Evolutionary conservation across 2,113 vertebrate species (phyloP).

Genomic region (Cynopterus brachyotis): DNA sequence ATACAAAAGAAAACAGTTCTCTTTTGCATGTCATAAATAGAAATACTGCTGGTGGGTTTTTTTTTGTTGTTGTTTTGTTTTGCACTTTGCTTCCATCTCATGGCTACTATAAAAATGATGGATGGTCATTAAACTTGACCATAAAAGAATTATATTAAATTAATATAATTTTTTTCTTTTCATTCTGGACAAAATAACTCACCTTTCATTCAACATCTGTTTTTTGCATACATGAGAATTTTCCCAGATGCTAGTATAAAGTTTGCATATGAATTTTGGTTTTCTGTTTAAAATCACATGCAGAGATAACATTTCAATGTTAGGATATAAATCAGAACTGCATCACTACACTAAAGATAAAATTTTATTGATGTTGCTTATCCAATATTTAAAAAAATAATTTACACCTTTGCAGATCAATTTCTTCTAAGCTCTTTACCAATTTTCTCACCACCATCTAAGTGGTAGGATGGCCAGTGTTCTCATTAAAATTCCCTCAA

Average conservation of each 20-base stretch:
- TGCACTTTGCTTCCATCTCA: neutral
- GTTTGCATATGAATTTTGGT: neutral
- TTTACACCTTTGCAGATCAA: neutral
- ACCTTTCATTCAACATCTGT: slow-evolving; percentile 2
- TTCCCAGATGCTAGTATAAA: slow-evolving; percentile 32
- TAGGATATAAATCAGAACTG: slow-evolving; percentile 21
- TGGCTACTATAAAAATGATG: neutral
- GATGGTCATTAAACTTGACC: slow-evolving; percentile 7
- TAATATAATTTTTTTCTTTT: neutral
- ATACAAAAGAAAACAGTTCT: neutral
- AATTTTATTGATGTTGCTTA: neutral
- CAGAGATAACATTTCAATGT: neutral
- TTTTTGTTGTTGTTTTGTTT: neutral
- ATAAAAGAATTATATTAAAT: slow-evolving; percentile 28
- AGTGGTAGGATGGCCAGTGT: neutral
- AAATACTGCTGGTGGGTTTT: neutral
- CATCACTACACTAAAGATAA: neutral
- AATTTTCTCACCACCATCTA: neutral
- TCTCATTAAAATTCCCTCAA: neutral
- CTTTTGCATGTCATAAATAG: neutral
- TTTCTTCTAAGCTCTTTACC: slow-evolving; percentile 36
- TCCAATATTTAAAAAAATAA: neutral
- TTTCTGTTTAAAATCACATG: slow-evolving; percentile 67
- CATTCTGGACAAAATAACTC: slow-evolving; percentile 28
- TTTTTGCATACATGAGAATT: slow-evolving; percentile 39